phyloP scores from a whole-genome alignment of 2,797 vertebrate species.

The Pelobates cultripes region DNA sequence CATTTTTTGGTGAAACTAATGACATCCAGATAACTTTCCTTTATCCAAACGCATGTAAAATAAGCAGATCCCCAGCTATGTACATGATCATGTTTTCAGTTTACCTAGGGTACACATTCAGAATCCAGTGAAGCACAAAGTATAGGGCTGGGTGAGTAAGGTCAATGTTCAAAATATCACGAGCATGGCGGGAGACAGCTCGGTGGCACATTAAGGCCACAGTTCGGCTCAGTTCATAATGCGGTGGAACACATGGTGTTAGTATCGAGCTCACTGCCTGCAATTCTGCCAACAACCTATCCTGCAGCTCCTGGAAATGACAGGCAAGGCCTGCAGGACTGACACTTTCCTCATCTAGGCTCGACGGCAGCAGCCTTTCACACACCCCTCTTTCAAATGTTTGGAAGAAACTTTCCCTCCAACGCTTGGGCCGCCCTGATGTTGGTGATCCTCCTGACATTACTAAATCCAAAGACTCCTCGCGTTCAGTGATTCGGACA shows the following conservation, averaged over 20 bases:
- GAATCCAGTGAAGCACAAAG: conserved; percentile 87
- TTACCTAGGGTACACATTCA: conserved; percentile 88
- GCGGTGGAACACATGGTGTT: conserved; percentile 88
- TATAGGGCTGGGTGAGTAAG: conserved; percentile 90
- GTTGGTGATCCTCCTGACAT: conserved; percentile 70
- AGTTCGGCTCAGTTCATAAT: conserved; percentile 81
- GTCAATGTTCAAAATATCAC: conserved; percentile 82
- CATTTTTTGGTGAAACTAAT: no score
- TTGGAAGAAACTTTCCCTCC: conserved; percentile 84
- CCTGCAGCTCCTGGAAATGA: conserved; percentile 85
- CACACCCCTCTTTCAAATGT: conserved; percentile 79
- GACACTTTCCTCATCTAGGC: conserved; percentile 60
- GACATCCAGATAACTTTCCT: no score
- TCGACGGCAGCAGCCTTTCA: conserved; percentile 62
- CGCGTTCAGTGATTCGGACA: conserved; percentile 89
- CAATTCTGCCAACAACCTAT: conserved; percentile 82
- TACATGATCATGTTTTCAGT: no score
- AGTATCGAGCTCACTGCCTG: conserved; percentile 83
- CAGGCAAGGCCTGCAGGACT: conserved; percentile 73
- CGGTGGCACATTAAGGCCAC: conserved; percentile 83
- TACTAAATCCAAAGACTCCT: conserved; percentile 79
- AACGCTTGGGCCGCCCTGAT: conserved; percentile 83
- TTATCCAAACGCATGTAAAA: no score
- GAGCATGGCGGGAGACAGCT: conserved; percentile 79
- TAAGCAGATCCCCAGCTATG: no score